A percentile compares a stretch with the other conserved stretches of the same genome.
Evolutionary conservation across 2,113 vertebrate species (phyloP).

Genomic region (Electrona antarctica): DNA sequence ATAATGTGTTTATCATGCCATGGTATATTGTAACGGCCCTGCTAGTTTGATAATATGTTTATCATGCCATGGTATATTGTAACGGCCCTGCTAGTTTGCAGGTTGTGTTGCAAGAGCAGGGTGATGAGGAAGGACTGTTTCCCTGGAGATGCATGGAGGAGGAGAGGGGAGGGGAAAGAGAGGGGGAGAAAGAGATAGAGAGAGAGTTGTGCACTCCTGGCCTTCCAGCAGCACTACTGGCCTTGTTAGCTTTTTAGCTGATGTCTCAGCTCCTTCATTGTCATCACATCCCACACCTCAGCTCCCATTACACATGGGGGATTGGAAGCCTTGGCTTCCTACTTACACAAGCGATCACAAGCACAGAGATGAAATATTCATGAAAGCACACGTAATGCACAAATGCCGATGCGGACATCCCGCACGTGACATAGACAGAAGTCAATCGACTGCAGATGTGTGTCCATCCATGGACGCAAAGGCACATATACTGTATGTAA

Average conservation of each 20-base stretch:
- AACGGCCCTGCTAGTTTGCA: not conserved
- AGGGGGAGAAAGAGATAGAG: not conserved
- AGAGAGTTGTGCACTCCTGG: constrained; percentile 1
- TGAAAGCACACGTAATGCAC: constrained; percentile 19
- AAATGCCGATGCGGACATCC: not conserved
- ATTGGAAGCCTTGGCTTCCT: constrained; percentile 39
- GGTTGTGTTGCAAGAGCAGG: not conserved
- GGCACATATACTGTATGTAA: too few relatives aligned
- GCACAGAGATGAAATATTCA: constrained; percentile 55
- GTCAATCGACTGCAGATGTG: constrained; percentile 3
- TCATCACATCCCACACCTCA: constrained; percentile 20
- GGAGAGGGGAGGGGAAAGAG: not conserved
- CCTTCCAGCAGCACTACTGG: constrained; percentile 21
- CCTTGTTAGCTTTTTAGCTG: constrained; percentile 59
- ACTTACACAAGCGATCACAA: constrained; percentile 29
- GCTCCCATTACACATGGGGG: constrained; percentile 40
- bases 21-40: too few relatives aligned
- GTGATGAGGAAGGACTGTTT: constrained; percentile 10
- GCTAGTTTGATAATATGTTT: too few relatives aligned
- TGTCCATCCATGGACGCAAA: not conserved
- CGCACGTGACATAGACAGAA: not conserved
- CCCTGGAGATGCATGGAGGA: constrained; percentile 6
- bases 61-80: not conserved
- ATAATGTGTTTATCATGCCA: too few relatives aligned
- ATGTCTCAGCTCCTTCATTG: constrained; percentile 37